Evolutionary conservation across 2,113 vertebrate genomes (phyloP).

Genomic region (Hoplias malabaricus): DNA sequence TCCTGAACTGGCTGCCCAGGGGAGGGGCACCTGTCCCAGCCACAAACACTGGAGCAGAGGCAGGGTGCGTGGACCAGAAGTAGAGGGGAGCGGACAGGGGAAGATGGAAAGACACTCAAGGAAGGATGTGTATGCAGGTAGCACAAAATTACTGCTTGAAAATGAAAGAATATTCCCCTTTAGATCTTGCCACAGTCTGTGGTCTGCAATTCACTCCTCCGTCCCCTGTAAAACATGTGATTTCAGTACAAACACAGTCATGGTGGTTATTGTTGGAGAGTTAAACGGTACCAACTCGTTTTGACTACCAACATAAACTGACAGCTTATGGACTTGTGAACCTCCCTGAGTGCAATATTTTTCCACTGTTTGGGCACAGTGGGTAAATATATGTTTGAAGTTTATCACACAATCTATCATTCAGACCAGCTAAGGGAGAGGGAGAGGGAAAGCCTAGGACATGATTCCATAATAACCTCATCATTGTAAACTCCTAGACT

Average conservation of each 20-base stretch:
- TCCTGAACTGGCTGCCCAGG: constrained; percentile 78
- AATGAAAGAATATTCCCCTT: constrained; percentile 56
- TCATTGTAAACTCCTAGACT: constrained; percentile 10
- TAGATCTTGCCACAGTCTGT: constrained; percentile 22
- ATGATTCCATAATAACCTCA: neutral
- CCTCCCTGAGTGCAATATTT: constrained; percentile 69
- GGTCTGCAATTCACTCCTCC: constrained; percentile 6
- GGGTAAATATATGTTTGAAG: constrained; percentile 69
- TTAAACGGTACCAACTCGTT: constrained; percentile 42
- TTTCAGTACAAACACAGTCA: constrained; percentile 49
- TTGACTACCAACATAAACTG: constrained; percentile 66
- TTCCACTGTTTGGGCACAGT: constrained; percentile 68
- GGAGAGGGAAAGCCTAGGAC: neutral
- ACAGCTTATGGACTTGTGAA: constrained; percentile 67
- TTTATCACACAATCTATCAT: constrained; percentile 77
- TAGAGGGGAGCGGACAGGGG: constrained; percentile 5
- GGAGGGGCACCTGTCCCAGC: constrained; percentile 81
- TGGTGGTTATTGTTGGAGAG: constrained; percentile 72
- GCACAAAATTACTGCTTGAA: constrained; percentile 54
- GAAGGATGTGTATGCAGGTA: constrained; percentile 75
- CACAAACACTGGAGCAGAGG: constrained; percentile 67
- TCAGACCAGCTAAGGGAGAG: constrained; percentile 59
- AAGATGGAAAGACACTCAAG: constrained; percentile 73
- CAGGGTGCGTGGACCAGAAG: constrained; percentile 29
- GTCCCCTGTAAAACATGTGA: constrained; percentile 52